Conservation (phyloP, 1,140 invertebrate species). For the Drosophila ogumai region DNA sequence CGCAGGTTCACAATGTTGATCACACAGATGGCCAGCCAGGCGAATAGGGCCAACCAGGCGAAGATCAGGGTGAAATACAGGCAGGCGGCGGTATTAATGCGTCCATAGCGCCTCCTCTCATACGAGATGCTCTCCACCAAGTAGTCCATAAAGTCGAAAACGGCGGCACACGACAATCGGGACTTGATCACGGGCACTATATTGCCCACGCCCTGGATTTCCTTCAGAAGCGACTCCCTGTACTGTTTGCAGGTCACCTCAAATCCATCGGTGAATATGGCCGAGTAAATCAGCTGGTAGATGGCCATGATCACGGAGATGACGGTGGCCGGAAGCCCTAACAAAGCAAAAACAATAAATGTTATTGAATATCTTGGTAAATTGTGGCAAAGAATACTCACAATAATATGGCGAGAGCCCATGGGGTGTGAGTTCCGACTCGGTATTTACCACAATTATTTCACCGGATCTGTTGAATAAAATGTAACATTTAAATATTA, state of each 20-base stretch:
- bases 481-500: background rate
- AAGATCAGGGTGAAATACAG: slow-evolving; percentile 87
- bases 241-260: slow-evolving; percentile 89
- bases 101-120: slow-evolving; percentile 86
- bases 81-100: slow-evolving; percentile 88
- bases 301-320: slow-evolving; percentile 87
- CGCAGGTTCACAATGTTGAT: slow-evolving; percentile 87
- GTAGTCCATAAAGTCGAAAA: slow-evolving; percentile 91
- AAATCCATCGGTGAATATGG: slow-evolving; percentile 88
- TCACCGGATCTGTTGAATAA: slow-evolving; percentile 86
- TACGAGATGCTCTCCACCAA: slow-evolving; percentile 86
- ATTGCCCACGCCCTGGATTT: slow-evolving; percentile 86
- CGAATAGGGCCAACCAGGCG: slow-evolving; percentile 87
- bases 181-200: slow-evolving; percentile 88
- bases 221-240: slow-evolving; percentile 87
- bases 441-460: slow-evolving; percentile 86
- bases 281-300: slow-evolving; percentile 87
- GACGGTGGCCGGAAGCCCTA: slow-evolving; percentile 85
- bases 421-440: slow-evolving; percentile 85
- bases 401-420: slow-evolving; percentile 87
- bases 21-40: slow-evolving; percentile 86
- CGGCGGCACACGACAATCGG: slow-evolving; percentile 88
- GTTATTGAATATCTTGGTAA: background rate
- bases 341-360: background rate
- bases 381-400: slow-evolving; percentile 65